phyloP scores from a whole-genome alignment of 2,888 invertebrate species.

The Spodoptera picta region DNA sequence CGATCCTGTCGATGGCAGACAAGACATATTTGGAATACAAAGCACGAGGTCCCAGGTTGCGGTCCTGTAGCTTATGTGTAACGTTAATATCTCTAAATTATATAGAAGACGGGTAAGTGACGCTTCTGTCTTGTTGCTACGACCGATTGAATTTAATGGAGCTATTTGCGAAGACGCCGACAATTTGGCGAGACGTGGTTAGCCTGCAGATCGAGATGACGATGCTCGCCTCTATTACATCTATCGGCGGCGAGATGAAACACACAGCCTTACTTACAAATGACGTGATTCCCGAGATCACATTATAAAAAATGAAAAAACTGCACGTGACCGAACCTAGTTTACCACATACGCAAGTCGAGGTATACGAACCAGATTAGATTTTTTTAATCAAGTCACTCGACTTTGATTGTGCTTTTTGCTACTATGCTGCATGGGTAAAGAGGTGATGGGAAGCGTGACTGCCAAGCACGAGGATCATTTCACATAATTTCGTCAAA shows the following conservation, averaged over 20 bases:
- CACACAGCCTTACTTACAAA: constrained; percentile 51
- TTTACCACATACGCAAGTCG: constrained; percentile 10
- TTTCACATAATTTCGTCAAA: too few species aligned
- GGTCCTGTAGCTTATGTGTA: constrained; percentile 56
- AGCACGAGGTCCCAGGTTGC: constrained; percentile 58
- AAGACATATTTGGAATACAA: constrained; percentile 71
- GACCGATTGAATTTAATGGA: constrained; percentile 84
- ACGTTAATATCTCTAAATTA: constrained; percentile 82
- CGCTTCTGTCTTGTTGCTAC: constrained; percentile 76
- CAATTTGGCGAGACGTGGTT: constrained; percentile 74
- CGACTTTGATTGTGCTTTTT: too few species aligned
- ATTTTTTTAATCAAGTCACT: constrained; percentile 27
- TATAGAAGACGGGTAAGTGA: constrained; percentile 74
- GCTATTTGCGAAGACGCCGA: constrained; percentile 78
- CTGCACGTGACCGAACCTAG: constrained; percentile 36
- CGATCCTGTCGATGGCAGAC: constrained; percentile 29
- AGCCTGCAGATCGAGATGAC: constrained; percentile 64
- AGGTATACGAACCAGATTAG: constrained; percentile 3
- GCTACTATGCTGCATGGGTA: too few species aligned
- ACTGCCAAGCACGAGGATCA: too few species aligned
- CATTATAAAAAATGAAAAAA: constrained; percentile 52
- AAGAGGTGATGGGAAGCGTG: too few species aligned
- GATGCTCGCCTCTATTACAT: constrained; percentile 56
- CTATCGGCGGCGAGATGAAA: constrained; percentile 65
- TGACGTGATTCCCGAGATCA: constrained; percentile 48